phyloP scores from a whole-genome alignment of 1,140 invertebrate genomes.

The Tetramorium simillimum region DNA sequence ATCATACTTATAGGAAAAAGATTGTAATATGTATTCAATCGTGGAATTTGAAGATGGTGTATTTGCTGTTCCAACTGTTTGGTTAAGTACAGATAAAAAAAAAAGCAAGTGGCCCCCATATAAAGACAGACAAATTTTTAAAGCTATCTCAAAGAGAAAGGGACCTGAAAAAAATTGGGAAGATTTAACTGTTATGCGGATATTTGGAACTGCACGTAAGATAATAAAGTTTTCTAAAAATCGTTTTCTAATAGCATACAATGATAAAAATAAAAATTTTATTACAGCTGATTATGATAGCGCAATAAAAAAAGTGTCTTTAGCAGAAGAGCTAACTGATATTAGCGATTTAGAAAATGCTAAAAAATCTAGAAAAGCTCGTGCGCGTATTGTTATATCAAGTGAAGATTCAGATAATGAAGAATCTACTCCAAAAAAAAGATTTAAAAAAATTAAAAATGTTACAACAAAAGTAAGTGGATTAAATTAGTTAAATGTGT shows the following conservation, averaged over 20 bases:
- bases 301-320: neutral
- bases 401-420: neutral
- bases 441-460: neutral
- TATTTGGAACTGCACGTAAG: constrained; percentile 16
- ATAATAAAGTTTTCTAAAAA: neutral
- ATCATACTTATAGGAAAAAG: neutral
- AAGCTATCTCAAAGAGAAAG: neutral
- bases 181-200: neutral
- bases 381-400: neutral
- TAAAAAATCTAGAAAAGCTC: constrained; percentile 1
- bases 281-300: constrained; percentile 15
- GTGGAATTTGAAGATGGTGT: constrained; percentile 20
- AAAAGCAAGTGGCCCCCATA: neutral
- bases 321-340: neutral
- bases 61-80: constrained; percentile 7
- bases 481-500: neutral
- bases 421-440: neutral
- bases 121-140: neutral
- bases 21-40: neutral
- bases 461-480: neutral
- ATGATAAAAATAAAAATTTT: neutral
- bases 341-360: constrained; percentile 8
- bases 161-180: neutral
- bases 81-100: neutral
- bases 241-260: no score